Conservation (phyloP, 2,888 invertebrate genomes). For the Hirtodrosophila cameraria region DNA sequence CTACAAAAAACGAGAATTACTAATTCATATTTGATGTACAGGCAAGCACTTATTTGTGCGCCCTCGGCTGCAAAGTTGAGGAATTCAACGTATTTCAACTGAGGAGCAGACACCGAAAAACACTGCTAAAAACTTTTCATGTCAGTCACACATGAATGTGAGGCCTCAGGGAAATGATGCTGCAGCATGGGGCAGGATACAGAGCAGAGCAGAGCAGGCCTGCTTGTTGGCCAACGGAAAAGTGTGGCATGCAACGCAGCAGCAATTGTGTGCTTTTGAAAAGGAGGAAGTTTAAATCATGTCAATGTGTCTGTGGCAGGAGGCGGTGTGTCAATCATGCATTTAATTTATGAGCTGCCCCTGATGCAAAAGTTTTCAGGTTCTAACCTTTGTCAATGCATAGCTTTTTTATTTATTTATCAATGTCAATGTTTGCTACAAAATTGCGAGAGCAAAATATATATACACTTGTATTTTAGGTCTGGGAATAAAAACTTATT, state of each 20-base stretch:
- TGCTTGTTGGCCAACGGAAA: constrained; percentile 15
- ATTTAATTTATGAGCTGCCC: no score
- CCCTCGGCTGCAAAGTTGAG: constrained; percentile 8
- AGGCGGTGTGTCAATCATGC: no score
- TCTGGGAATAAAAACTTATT: no score
- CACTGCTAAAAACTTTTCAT: constrained; percentile 21
- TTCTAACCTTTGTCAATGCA: no score
- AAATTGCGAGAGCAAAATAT: no score
- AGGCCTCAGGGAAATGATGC: constrained; percentile 8
- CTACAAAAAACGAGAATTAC: constrained; percentile 42
- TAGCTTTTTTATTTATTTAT: no score
- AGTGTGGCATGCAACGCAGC: constrained; percentile 6
- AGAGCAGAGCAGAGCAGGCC: constrained; percentile 1
- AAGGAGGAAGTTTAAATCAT: constrained; percentile 8
- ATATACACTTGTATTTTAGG: no score
- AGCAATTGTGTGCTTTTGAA: constrained; percentile 23
- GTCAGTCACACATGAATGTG: constrained; percentile 32
- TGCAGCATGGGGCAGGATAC: constrained; percentile 25
- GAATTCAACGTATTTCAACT: constrained; percentile 21
- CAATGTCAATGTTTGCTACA: no score
- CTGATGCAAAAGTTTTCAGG: no score
- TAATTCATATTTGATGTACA: constrained; percentile 42
- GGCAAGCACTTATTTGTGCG: background rate
- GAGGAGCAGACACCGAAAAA: constrained; percentile 1
- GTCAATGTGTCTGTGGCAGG: constrained; percentile 26